Base-by-base conservation (phyloP, 2,888 invertebrate species). In the Mystacides longicornis region DNA sequence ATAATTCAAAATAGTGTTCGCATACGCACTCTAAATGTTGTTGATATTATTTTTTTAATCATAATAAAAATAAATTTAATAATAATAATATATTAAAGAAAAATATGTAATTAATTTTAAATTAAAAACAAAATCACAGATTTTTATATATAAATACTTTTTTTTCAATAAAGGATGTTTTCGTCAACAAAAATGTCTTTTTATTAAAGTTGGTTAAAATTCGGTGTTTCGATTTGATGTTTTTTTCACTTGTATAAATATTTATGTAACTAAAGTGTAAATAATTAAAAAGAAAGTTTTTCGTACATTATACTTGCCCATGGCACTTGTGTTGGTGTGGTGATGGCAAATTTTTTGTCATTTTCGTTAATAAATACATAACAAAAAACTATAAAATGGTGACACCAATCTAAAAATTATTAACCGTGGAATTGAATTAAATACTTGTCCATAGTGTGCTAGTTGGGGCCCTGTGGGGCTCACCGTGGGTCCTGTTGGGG, bases 111-210 rank as follows among this genome's bases (percentile, higher is more conserved):
- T 37, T 37, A 37, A 37, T 3, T 37, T 16, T n/a, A n/a, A n/a
- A 27, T 27, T 7, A 27, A 7, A 37, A 37, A 37, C 14, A 7
- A 37, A 37, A 37, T 37, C 37, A 37, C 37, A 37, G 37, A 37
- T 37, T 37, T 37, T n/a, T n/a, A n/a, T n/a, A 37, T 3, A 37
- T 37, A 37, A 37, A 37, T 37, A 37, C 37, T 37, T 37, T 37
- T 27, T 27, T 27, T 5, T 27, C 27, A n/a, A n/a, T n/a, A n/a
- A n/a, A n/a, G n/a, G 27, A 7, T 27, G 7, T 27, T 27, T 27
- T 27, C 27, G 27, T 7, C 7, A 7, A 7, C 5, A 27, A 27
- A 7, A 27, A 27, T 27, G 11, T 11, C 5, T 27, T 27, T 27
- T 27, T 11, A 27, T 27, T 27, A 27, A 7, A 27, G 27, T 27